Base-by-base conservation (phyloP, 2,888 invertebrate species). In the Hipparchia semele region DNA sequence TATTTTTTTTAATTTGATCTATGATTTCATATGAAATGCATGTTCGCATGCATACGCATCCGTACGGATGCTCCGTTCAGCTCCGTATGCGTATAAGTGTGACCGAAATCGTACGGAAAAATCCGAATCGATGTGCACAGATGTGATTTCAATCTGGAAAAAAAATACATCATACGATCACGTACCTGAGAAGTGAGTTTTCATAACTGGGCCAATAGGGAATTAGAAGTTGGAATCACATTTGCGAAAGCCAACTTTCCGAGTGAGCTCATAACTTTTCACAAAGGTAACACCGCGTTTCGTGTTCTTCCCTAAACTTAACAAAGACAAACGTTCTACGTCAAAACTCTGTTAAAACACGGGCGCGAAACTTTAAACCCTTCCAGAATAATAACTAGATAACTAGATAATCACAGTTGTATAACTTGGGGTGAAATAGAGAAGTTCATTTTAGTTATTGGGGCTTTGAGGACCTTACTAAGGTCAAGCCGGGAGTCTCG, bases 341-440 rank as follows among this genome's bases (percentile, higher is more conserved):
- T 65, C 53, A 12, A 65, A 39, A 65, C 23, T 23, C 51, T 12
- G 53, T 33, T 65, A 3, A 33, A 53, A 60, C 59, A 60, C 59
- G 59, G 33, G 9, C 33, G 10, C 59, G 2, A 60, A 56, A 60
- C 59, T 60, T 60, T 2, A 60, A 60, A 7, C 59, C 39, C 12
- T 39, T 10, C 4, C 59, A 12, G 4, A 60, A 33, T 39, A 60
- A 39, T 60, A 60, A 60, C 59, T 60, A 39, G 33, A 39, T 60
- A 60, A 60, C 59, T 60, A 39, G 33, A 60, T 60, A 65, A 65
- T 65, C 53, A 53, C 53, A 65, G 65, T 65, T 65, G 53, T 51
- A 51, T 53, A 65, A 65, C 51, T 65, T 3, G n/a, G 49, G n/a
- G 46, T 13, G n/a, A 49, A 49, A 64, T 49, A 62, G 62, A 9